phyloP scores from a whole-genome alignment of 2,113 vertebrate genomes.

The Indri indri region DNA sequence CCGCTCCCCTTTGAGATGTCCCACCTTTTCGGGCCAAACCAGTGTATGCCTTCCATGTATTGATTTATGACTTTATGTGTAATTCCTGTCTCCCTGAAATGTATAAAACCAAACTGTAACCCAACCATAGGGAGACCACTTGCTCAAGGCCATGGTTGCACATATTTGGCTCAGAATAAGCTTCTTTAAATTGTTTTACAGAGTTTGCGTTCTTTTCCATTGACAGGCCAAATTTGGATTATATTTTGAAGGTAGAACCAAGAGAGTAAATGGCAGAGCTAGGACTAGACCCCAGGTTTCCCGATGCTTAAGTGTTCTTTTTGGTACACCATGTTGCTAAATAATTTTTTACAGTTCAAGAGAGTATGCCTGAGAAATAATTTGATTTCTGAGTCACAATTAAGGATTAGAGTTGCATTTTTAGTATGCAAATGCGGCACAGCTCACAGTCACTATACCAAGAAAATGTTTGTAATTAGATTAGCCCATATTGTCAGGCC shows the following conservation, averaged over 20 bases:
- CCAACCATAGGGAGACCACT: no score
- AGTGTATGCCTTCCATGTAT: no score
- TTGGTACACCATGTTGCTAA: not conserved
- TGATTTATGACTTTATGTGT: no score
- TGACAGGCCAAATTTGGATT: not conserved
- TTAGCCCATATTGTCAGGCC: not conserved
- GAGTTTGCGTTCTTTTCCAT: no score
- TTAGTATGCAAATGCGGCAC: not conserved
- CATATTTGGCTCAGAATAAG: no score
- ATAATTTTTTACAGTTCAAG: not conserved
- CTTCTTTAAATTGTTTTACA: no score
- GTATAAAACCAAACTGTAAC: no score
- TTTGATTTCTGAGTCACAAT: not conserved
- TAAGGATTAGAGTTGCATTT: not conserved
- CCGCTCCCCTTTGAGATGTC: no score
- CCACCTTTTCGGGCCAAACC: no score
- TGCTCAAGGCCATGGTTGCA: no score
- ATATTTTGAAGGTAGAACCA: not conserved
- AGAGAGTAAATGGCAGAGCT: not conserved
- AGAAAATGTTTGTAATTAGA: conserved; percentile 31
- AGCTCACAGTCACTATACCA: not conserved
- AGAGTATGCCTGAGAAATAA: not conserved
- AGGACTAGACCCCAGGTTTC: not conserved
- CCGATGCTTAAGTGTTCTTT: not conserved
- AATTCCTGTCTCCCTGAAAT: no score